These are phyloP conservation scores for Malacoraja senta DNA, from an alignment of 2,797 vertebrate species.

Conservation along the genomic window DNA sequence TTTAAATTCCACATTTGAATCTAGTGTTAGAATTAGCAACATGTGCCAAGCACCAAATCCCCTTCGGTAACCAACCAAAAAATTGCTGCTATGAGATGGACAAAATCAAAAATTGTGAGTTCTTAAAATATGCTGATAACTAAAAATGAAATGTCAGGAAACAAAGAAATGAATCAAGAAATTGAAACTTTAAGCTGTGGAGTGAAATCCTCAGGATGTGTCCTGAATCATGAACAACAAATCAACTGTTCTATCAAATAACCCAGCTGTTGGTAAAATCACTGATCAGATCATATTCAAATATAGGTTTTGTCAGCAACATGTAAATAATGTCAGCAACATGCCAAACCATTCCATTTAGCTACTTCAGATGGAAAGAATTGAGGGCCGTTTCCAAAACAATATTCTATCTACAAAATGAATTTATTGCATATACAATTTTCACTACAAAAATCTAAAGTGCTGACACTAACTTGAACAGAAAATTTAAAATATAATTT, in stretches of 20 bases:
- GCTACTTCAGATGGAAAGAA: background rate
- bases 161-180: background rate
- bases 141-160: background rate
- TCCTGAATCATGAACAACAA: background rate
- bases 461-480: background rate
- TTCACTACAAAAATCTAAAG: background rate
- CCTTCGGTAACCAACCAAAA: background rate
- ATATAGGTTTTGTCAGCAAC: background rate
- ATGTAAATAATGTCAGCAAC: background rate
- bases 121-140: background rate
- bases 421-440: background rate
- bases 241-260: background rate
- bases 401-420: background rate
- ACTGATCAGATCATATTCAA: background rate
- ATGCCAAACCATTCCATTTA: background rate
- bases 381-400: background rate
- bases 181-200: background rate
- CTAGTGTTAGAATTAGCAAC: background rate
- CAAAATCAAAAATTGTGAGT: background rate
- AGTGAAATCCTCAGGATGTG: background rate
- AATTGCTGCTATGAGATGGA: background rate
- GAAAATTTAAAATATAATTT: background rate
- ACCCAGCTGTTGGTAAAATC: background rate
- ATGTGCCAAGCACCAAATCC: background rate
- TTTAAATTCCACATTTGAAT: constrained; percentile 16